Conservation (phyloP, 2,888 invertebrate genomes). For the Epinotia nisella region DNA sequence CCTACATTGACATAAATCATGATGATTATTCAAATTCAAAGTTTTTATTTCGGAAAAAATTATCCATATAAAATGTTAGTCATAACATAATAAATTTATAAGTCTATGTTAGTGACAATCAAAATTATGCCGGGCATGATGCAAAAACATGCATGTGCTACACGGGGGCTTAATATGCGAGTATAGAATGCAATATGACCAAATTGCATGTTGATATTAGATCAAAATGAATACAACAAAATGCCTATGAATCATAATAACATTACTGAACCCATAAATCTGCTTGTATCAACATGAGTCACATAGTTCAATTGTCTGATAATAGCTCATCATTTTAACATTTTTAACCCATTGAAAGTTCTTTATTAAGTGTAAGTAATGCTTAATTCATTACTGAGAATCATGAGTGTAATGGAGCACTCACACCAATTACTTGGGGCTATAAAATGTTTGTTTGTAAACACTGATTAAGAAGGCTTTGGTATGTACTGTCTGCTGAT, state of each 20-base stretch:
- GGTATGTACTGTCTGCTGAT: slow-evolving; percentile 15
- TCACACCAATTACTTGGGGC: slow-evolving; percentile 21
- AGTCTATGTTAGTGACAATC: no score
- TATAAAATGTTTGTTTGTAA: slow-evolving; percentile 25
- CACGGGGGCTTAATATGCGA: no score
- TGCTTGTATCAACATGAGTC: background rate
- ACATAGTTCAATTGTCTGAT: background rate
- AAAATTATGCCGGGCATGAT: no score
- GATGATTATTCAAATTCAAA: no score
- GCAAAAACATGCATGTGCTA: no score
- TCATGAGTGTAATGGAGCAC: slow-evolving; percentile 25
- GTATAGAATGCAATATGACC: background rate
- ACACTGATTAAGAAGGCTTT: slow-evolving; percentile 32
- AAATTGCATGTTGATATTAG: background rate
- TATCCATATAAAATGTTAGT: no score
- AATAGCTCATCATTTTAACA: slow-evolving; percentile 2
- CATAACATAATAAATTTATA: no score
- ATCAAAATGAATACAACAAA: no score
- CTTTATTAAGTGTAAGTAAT: background rate
- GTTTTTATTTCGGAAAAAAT: no score
- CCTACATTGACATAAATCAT: no score
- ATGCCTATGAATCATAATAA: background rate
- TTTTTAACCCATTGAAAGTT: no score
- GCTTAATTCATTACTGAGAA: slow-evolving; percentile 9
- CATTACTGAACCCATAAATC: background rate